Percentiles rank a stretch among this genome's conserved stretches.
Conservation (phyloP, 2,113 vertebrate genomes). For the Gnathonemus echidnorhynchus region DNA sequence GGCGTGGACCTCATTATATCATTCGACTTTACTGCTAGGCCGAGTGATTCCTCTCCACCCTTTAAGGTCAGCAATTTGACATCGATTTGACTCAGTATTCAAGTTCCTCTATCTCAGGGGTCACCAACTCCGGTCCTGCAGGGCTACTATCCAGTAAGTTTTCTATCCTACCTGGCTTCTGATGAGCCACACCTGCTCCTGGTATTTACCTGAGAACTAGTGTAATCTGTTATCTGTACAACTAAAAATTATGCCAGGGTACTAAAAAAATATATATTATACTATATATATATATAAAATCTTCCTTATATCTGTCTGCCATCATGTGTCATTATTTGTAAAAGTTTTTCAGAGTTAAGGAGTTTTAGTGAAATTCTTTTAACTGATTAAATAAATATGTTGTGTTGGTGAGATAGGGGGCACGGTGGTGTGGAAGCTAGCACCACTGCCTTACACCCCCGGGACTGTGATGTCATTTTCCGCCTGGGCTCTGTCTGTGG, state of each 20-base stretch:
- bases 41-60: slow-evolving; percentile 89
- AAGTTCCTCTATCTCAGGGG: not conserved
- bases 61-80: slow-evolving; percentile 74
- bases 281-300: not conserved
- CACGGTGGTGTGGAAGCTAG: too few species aligned
- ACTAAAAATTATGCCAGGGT: not conserved
- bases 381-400: not conserved
- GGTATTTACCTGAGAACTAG: too few species aligned
- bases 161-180: too few species aligned
- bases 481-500: not conserved
- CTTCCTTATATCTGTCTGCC: not conserved
- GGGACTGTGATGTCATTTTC: not conserved
- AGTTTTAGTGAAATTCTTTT: not conserved
- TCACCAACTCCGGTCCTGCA: too few species aligned
- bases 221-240: too few species aligned
- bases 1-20: slow-evolving; percentile 88
- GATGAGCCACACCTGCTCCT: too few species aligned
- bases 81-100: not conserved
- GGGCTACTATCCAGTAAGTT: too few species aligned
- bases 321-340: not conserved
- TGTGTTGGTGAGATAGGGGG: too few species aligned
- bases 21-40: slow-evolving; percentile 92
- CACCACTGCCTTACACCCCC: not conserved
- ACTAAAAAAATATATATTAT: not conserved
- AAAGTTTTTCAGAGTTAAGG: not conserved